phyloP scores from a whole-genome alignment of 1,140 invertebrate species.

The Brachionus rubens region DNA sequence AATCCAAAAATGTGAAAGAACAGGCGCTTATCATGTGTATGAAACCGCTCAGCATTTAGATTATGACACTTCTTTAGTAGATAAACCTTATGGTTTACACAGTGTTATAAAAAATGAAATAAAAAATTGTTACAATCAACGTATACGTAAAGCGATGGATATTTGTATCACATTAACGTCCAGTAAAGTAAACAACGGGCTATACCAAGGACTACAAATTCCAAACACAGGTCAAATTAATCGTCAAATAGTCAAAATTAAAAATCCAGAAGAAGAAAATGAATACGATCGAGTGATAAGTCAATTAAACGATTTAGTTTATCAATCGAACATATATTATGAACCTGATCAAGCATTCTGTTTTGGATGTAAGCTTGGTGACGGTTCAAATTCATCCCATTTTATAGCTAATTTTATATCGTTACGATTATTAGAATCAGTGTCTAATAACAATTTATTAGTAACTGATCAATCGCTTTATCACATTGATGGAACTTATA shows the following conservation, averaged over 20 bases:
- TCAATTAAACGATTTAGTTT: neutral
- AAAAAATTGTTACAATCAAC: neutral
- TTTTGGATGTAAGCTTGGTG: neutral
- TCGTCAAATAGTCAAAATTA: neutral
- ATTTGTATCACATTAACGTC: conserved; percentile 7
- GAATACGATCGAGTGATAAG: neutral
- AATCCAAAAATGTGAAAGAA: conserved; percentile 16
- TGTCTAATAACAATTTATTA: neutral
- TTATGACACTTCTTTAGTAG: too few relatives aligned
- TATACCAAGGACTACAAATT: neutral
- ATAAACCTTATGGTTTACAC: conserved; percentile 7
- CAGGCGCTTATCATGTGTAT: neutral
- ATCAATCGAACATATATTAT: neutral
- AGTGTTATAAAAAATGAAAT: neutral
- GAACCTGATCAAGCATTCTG: conserved; percentile 2
- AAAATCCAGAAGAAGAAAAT: conserved; percentile 3
- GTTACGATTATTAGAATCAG: neutral
- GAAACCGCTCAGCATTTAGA: conserved; percentile 11
- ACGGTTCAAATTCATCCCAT: neutral
- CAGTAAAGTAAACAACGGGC: neutral
- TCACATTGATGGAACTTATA: conserved; percentile 13
- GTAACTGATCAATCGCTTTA: neutral
- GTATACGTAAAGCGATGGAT: conserved; percentile 7
- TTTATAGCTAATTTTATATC: neutral
- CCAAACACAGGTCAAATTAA: neutral